These are phyloP conservation scores for Pollimyrus isidori DNA, from an alignment of 2,113 vertebrate species.

Conservation along the genomic window DNA sequence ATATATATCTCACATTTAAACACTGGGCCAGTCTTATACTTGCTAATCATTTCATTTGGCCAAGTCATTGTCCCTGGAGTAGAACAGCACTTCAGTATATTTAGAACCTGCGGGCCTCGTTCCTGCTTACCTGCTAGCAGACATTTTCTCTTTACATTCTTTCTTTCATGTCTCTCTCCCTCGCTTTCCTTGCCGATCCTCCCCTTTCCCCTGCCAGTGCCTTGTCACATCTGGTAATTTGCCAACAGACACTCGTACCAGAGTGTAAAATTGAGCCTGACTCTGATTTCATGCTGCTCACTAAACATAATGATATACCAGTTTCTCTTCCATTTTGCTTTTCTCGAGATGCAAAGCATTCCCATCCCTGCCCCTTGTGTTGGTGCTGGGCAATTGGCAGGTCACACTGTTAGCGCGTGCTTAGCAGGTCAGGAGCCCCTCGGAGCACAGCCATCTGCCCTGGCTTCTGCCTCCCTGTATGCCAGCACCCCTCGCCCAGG, in stretches of 20 bases:
- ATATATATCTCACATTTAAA: neutral
- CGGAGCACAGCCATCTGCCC: neutral
- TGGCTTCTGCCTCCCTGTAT: neutral
- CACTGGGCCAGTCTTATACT: neutral
- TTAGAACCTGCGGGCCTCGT: neutral
- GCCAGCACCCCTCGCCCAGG: neutral
- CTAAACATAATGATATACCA: neutral
- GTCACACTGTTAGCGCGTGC: neutral
- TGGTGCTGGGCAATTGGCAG: neutral
- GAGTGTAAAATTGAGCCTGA: neutral
- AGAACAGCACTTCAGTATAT: neutral
- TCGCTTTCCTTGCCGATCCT: neutral
- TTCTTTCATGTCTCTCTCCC: neutral
- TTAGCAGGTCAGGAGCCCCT: neutral
- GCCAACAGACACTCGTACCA: neutral
- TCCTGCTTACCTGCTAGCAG: neutral
- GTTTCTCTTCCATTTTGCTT: neutral
- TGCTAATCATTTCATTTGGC: neutral
- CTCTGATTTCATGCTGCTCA: neutral
- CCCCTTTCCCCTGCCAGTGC: neutral
- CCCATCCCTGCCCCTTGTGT: neutral
- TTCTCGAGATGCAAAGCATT: too few species aligned
- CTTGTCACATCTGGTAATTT: conserved; percentile 14
- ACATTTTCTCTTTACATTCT: neutral
- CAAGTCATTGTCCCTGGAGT: neutral